Evolutionary conservation across 2,113 vertebrate genomes (phyloP).

Genomic region (Odontophorus gujanensis): DNA sequence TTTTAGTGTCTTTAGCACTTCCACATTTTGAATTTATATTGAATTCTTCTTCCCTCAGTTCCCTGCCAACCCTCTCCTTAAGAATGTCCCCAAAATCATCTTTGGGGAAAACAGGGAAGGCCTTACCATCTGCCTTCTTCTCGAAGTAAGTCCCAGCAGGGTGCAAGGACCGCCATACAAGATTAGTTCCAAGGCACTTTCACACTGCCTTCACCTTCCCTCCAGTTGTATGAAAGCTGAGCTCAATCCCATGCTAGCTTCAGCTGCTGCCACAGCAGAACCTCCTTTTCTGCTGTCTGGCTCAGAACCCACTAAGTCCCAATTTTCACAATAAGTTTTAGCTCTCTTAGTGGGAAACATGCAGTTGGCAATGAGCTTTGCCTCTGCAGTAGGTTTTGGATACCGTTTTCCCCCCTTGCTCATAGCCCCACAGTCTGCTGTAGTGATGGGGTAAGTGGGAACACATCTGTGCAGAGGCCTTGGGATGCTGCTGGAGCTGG

Average conservation of each 20-base stretch:
- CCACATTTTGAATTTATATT: slow-evolving; percentile 1
- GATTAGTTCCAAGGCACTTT: not conserved
- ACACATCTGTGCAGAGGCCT: not conserved
- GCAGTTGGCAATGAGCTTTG: accelerated
- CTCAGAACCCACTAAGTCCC: slow-evolving; percentile 46
- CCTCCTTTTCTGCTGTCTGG: slow-evolving; percentile 41
- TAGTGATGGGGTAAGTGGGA: not conserved
- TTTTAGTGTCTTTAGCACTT: slow-evolving; percentile 58
- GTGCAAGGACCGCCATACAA: not conserved
- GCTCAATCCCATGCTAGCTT: not conserved
- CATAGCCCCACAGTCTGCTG: not conserved
- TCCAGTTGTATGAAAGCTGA: not conserved
- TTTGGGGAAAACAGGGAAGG: slow-evolving; percentile 1
- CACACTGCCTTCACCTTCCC: not conserved
- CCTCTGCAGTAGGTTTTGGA: accelerated
- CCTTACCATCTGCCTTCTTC: not conserved
- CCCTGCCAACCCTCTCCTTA: not conserved
- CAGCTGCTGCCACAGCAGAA: slow-evolving; percentile 69
- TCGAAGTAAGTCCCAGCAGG: not conserved
- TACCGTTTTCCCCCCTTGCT: accelerated
- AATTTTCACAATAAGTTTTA: not conserved
- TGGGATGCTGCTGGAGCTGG: not conserved
- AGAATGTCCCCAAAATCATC: not conserved
- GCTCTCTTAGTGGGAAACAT: not conserved
- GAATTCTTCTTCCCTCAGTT: not conserved